Percentiles rank a stretch among this genome's conserved stretches.
Conservation (phyloP, 2,888 invertebrate genomes). For the Trilocha varians region DNA sequence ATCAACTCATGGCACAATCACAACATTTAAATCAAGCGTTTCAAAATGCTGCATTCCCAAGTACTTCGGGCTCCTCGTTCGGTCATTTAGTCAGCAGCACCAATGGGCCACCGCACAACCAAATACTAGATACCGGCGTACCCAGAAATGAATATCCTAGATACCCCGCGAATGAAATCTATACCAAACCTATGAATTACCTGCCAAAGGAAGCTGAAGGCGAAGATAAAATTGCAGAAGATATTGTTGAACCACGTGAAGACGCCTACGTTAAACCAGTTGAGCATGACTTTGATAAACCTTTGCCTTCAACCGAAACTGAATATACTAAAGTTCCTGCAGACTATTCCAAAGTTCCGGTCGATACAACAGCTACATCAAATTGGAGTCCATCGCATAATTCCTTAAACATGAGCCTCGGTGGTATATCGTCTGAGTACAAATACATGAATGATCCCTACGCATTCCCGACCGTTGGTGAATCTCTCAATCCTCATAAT, state of each 20-base stretch:
- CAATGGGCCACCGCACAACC: conserved; percentile 61
- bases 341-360: conserved; percentile 62
- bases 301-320: conserved; percentile 43
- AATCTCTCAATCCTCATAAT: conserved; percentile 58
- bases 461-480: conserved; percentile 58
- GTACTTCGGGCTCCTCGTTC: conserved; percentile 60
- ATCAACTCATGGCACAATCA: conserved; percentile 70
- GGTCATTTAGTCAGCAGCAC: conserved; percentile 64
- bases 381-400: conserved; percentile 70
- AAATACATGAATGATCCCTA: conserved; percentile 69
- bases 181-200: conserved; percentile 60
- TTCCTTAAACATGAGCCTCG: conserved; percentile 62
- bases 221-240: conserved; percentile 55
- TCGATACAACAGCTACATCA: conserved; percentile 66
- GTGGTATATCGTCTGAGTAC: conserved; percentile 61
- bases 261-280: conserved; percentile 51
- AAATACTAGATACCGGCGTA: conserved; percentile 63
- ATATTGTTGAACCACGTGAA: conserved; percentile 56
- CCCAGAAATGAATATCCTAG: conserved; percentile 64
- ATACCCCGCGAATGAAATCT: conserved; percentile 51
- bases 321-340: conserved; percentile 75
- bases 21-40: conserved; percentile 74
- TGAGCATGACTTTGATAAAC: conserved; percentile 52
- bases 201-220: conserved; percentile 56
- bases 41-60: conserved; percentile 65